Percentiles rank a stretch among this genome's conserved stretches.
Evolutionary conservation across 2,797 vertebrate species (phyloP).

Genomic region (Enteromius radiatus): DNA sequence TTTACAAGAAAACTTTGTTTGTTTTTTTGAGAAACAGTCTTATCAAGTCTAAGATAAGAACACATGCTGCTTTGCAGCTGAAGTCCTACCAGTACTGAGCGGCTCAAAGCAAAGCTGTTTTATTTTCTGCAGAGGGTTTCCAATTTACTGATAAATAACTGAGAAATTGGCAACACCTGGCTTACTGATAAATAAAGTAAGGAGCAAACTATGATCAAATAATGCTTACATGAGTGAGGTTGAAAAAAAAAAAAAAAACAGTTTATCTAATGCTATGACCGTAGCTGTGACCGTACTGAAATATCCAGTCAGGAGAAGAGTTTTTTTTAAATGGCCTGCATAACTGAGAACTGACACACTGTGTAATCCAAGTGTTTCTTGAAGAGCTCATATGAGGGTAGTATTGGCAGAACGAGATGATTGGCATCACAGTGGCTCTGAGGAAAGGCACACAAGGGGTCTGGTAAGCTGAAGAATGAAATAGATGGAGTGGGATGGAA

Average conservation of each 20-base stretch:
- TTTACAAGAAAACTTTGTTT: no score
- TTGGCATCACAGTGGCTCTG: conserved; percentile 75
- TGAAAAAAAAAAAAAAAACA: conserved; percentile 5
- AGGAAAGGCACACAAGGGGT: conserved; percentile 72
- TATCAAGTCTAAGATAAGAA: background rate
- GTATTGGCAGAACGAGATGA: conserved; percentile 83
- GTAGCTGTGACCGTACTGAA: background rate
- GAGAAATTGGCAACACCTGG: background rate
- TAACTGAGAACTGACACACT: conserved; percentile 73
- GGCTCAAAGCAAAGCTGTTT: background rate
- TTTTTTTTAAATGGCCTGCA: conserved; percentile 43
- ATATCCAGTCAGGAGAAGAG: background rate
- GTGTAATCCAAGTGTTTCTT: conserved; percentile 87
- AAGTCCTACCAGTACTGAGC: background rate
- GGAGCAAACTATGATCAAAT: background rate
- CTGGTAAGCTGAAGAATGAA: conserved; percentile 76
- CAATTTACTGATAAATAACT: background rate
- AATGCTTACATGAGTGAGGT: conserved; percentile 11
- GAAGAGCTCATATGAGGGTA: conserved; percentile 81
- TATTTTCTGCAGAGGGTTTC: background rate
- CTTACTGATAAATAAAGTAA: background rate
- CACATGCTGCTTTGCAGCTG: background rate
- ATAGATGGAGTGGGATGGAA: conserved; percentile 82
- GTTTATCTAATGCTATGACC: no score
- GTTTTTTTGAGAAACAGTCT: background rate